Evolutionary conservation across 1,140 invertebrate species (phyloP), one percentile per base, ranked within the genome.

Genomic region (Leptinotarsa undecemlineata): DNA sequence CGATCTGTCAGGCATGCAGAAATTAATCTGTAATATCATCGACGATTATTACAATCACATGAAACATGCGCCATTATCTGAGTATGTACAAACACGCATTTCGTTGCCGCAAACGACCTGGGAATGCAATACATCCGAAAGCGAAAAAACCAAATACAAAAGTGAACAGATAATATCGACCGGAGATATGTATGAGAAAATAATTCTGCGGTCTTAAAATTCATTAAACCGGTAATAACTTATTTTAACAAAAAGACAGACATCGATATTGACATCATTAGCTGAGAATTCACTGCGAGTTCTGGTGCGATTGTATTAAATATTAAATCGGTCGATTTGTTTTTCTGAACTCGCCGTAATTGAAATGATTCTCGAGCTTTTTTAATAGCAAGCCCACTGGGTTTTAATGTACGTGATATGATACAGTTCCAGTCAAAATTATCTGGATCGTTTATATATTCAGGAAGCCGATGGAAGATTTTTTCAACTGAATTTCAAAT

Each of bases 221-320:
- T 78, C 78, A 81, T 77, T 76, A 79, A 81, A 79, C 76, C 77
- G 77, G 78, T 80, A 80, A 80, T 80, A 77, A 78, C 79, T 80
- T 80, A 80, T 80, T 80, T 80, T 76, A 74, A 66, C 66, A 81
- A 79, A 81, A 79, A 72, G 71, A 60, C 72, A 70, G 64, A 72
- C 72, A 73, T 77, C 76, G 76, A 77, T 79, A 79, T 79, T 77
- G 76, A 77, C 78, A 79, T 79, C 78, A 79, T 79, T 79, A 79
- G 76, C 60, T 33, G 74, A 60, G 78, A 79, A 79, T 79, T 74
- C 76, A 48, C 63, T 57, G 64, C 62, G 74, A 48, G 73, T 75
- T 75, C 72, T 68, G 76, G 61, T n/a, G 76, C 71, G 76, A 79
- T 79, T 79, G 72, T 77, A 74, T 76, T 79, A 68, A 77, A 75